Evolutionary conservation across 2,888 invertebrate species (phyloP).

Genomic region (Thyatira batis): DNA sequence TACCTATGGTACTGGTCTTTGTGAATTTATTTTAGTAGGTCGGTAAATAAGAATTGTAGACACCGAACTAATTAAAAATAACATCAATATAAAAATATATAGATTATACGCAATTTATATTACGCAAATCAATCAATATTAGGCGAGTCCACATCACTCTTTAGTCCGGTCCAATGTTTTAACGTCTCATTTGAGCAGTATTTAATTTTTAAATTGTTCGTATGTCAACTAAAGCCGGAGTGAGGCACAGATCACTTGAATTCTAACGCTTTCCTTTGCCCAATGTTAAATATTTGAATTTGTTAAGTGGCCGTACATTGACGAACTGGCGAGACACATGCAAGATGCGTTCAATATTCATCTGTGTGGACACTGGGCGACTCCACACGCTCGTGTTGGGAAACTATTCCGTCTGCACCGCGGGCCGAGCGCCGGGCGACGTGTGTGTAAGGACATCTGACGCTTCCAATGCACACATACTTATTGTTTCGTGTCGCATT

Average conservation of each 20-base stretch:
- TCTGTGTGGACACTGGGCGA: conserved; percentile 54
- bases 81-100: too few species aligned
- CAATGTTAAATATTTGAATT: conserved; percentile 80
- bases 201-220: conserved; percentile 79
- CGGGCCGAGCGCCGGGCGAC: conserved; percentile 29
- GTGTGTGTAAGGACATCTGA: conserved; percentile 59
- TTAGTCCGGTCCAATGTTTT: conserved; percentile 57
- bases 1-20: too few species aligned
- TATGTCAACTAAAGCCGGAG: conserved; percentile 74
- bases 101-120: not conserved
- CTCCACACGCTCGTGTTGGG: conserved; percentile 48
- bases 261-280: conserved; percentile 82
- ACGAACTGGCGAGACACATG: conserved; percentile 70
- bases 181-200: conserved; percentile 74
- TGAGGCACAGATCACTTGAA: conserved; percentile 79
- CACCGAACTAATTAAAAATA: not conserved
- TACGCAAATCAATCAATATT: conserved; percentile 14
- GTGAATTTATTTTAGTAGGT: too few species aligned
- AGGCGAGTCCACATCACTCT: conserved; percentile 48
- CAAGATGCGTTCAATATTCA: conserved; percentile 76
- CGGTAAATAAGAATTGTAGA: too few species aligned
- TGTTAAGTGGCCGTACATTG: conserved; percentile 80
- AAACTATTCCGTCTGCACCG: conserved; percentile 48
- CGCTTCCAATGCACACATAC: conserved; percentile 57
- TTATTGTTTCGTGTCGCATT: conserved; percentile 71